Percentiles rank a stretch among this genome's conserved stretches.
Conservation (phyloP, 1,140 invertebrate species). For the Telenomus remus region DNA sequence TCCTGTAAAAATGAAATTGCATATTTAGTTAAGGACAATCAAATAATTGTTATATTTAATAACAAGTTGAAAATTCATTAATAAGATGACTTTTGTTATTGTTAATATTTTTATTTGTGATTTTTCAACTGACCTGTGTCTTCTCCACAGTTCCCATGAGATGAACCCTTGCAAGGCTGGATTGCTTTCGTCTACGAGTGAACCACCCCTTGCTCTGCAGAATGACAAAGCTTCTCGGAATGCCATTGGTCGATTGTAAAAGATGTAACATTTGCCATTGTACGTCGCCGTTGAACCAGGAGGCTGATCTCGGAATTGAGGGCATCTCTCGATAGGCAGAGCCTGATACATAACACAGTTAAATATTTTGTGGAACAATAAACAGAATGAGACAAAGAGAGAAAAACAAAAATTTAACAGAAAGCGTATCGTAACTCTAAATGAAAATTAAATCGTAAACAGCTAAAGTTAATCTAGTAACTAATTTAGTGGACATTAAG, state of each 20-base stretch:
- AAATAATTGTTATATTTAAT: too few species aligned
- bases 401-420: too few species aligned
- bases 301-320: constrained; percentile 93
- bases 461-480: too few species aligned
- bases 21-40: too few species aligned
- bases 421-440: too few species aligned
- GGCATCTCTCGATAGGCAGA: constrained; percentile 93
- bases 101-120: constrained; percentile 7
- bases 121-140: constrained; percentile 80
- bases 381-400: too few species aligned
- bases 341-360: constrained; percentile 75
- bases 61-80: too few species aligned
- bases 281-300: constrained; percentile 94
- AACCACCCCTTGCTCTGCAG: constrained; percentile 86
- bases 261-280: constrained; percentile 97
- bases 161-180: constrained; percentile 95
- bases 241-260: constrained; percentile 89
- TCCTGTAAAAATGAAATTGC: too few species aligned
- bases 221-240: constrained; percentile 89
- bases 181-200: constrained; percentile 93
- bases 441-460: neutral
- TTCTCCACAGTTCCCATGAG: constrained; percentile 94
- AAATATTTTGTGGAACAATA: neutral
- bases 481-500: neutral
- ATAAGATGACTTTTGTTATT: too few species aligned